Percentiles rank a stretch among this genome's conserved stretches.
Conservation (phyloP, 2,888 invertebrate genomes). For the Physocephala rufipes region DNA sequence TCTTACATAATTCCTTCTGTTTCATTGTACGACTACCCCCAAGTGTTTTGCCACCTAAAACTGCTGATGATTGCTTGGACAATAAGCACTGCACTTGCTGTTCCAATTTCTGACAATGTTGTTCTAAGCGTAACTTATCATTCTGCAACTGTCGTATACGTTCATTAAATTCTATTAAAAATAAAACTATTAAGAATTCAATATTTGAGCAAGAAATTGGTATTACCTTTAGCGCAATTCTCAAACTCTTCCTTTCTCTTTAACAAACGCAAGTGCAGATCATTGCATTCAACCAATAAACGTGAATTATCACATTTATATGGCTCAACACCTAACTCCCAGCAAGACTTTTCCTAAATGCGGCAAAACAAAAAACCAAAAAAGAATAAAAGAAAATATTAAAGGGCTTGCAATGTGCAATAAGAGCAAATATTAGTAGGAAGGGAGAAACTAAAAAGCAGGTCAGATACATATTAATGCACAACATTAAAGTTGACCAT, state of each 20-base stretch:
- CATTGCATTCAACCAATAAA: slow-evolving; percentile 79
- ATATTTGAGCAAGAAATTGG: neutral
- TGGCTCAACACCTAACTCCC: slow-evolving; percentile 78
- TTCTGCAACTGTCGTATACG: slow-evolving; percentile 68
- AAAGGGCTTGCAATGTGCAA: neutral
- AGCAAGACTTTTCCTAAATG: slow-evolving; percentile 73
- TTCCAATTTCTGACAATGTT: slow-evolving; percentile 66
- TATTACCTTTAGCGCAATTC: slow-evolving; percentile 68
- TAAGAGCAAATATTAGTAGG: neutral
- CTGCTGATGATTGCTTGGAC: slow-evolving; percentile 61
- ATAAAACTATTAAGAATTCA: slow-evolving; percentile 39
- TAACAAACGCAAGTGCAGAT: slow-evolving; percentile 74
- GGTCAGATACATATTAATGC: neutral
- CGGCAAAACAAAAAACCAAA: slow-evolving; percentile 20
- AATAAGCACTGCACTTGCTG: slow-evolving; percentile 66
- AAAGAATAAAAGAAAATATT: too few species aligned
- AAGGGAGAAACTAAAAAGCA: neutral
- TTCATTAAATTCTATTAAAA: slow-evolving; percentile 66
- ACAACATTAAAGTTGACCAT: slow-evolving; percentile 29
- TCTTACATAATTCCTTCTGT: slow-evolving; percentile 34
- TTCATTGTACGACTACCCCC: slow-evolving; percentile 48
- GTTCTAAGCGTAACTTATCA: slow-evolving; percentile 67
- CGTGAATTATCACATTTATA: slow-evolving; percentile 83
- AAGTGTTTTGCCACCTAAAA: slow-evolving; percentile 46
- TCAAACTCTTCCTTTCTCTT: slow-evolving; percentile 74